Conservation (phyloP, 2,113 vertebrate species). For the Psephotus haematonotus region DNA sequence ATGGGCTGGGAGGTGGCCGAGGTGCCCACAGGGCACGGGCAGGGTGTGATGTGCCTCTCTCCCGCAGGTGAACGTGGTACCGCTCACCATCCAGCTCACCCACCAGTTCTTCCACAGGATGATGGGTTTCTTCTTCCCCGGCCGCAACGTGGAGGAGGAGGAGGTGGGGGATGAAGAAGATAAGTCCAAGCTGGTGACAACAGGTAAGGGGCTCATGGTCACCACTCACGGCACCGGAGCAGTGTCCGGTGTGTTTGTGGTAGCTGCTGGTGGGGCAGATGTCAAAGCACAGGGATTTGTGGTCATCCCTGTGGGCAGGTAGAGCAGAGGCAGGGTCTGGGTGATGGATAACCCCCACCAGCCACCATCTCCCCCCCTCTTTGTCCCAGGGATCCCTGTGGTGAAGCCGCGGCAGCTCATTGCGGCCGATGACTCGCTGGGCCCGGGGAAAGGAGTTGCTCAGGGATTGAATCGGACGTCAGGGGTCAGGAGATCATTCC, state of each 20-base stretch:
- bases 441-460: constrained; percentile 89
- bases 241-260: neutral
- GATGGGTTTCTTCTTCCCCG: constrained; percentile 99
- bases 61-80: constrained; percentile 93
- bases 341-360: neutral
- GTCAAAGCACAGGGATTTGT: neutral
- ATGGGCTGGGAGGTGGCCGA: neutral
- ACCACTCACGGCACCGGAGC: neutral
- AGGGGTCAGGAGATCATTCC: constrained; percentile 95
- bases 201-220: constrained; percentile 75
- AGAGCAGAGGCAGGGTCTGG: neutral
- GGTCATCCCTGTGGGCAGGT: neutral
- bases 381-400: constrained; percentile 86
- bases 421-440: constrained; percentile 87
- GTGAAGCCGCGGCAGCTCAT: constrained; percentile 89
- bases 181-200: constrained; percentile 96
- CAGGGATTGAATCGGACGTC: constrained; percentile 92
- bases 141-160: constrained; percentile 94
- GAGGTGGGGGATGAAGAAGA: constrained; percentile 97
- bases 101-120: constrained; percentile 99
- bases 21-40: accelerated
- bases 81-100: constrained; percentile 97
- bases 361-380: neutral
- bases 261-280: neutral
- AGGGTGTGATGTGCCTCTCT: neutral